Evolutionary conservation across 37 sponge, comb jelly and placozoan species (phyloP).

Genomic region (Theonella swinhoei): DNA sequence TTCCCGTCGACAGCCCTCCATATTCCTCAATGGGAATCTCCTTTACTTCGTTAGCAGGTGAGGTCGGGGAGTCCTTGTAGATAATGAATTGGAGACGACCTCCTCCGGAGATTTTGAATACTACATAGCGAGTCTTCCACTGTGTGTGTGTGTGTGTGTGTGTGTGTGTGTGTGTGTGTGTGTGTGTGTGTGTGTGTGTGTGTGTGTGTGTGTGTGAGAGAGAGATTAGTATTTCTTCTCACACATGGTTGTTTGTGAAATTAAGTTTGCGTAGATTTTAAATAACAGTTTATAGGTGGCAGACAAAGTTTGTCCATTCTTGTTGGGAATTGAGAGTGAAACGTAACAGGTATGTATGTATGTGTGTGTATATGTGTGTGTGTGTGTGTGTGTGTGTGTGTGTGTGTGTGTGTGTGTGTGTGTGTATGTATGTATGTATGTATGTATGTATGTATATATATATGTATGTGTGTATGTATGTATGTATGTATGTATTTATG

Average conservation of each 20-base stretch:
- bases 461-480: no score
- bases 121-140: conserved; percentile 56
- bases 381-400: no score
- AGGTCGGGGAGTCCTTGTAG: conserved; percentile 49
- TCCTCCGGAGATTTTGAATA: conserved; percentile 51
- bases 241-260: not conserved
- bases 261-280: not conserved
- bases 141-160: conserved; percentile 26
- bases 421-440: no score
- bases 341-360: no score
- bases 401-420: no score
- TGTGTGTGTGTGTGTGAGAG: conserved; percentile 12
- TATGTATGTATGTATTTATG: no score
- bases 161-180: conserved; percentile 23
- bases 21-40: conserved; percentile 62
- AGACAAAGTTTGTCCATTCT: no score
- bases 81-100: conserved; percentile 56
- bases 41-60: conserved; percentile 48
- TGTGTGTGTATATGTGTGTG: no score
- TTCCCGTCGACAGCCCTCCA: conserved; percentile 41
- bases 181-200: conserved; percentile 4
- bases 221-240: not conserved
- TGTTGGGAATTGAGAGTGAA: no score
- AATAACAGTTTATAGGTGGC: not conserved
- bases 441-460: no score